phyloP scores from a whole-genome alignment of 2,113 vertebrate genomes.

The Alethe diademata region DNA sequence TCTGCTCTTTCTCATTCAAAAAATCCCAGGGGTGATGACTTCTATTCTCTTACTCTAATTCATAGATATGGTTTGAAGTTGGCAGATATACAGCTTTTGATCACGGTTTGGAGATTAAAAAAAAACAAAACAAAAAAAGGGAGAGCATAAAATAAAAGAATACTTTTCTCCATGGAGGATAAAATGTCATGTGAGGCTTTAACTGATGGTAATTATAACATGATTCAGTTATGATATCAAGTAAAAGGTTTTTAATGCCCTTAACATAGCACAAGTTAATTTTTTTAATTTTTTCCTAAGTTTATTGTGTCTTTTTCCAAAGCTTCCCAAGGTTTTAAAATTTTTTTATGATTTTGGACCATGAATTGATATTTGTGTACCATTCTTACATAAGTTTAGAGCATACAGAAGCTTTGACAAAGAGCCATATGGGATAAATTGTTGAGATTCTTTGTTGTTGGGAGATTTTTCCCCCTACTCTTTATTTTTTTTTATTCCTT shows the following conservation, averaged over 20 bases:
- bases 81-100: conserved; percentile 62
- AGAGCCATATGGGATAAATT: background rate
- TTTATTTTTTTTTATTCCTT: background rate
- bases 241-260: background rate
- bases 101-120: background rate
- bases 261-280: background rate
- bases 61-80: conserved; percentile 44
- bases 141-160: background rate
- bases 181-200: conserved; percentile 1
- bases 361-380: background rate
- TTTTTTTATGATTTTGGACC: background rate
- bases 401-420: background rate
- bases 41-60: conserved; percentile 40
- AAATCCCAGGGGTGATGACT: conserved; percentile 15
- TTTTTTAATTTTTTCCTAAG: background rate
- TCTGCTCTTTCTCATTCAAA: conserved; percentile 55
- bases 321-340: background rate
- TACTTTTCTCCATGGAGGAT: background rate
- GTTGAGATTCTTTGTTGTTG: background rate
- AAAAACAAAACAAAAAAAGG: too few species aligned
- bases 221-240: background rate
- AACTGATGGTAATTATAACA: background rate
- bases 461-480: accelerated
- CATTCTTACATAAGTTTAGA: background rate
- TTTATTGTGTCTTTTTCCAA: background rate